These are phyloP conservation scores for Adelphocoris suturalis DNA, from an alignment of 2,888 invertebrate species.

Conservation along the genomic window DNA sequence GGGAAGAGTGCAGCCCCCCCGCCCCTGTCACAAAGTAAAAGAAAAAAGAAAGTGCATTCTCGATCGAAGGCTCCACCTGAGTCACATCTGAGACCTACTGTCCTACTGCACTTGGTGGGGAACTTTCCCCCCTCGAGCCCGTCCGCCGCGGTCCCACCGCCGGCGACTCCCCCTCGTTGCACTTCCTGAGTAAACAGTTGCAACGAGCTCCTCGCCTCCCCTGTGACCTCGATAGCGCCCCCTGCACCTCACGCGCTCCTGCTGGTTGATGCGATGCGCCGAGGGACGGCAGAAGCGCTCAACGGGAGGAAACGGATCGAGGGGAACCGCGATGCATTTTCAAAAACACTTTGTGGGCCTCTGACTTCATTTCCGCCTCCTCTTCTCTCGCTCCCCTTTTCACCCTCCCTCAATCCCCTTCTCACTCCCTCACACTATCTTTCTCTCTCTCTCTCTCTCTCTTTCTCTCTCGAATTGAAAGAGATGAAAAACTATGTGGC, in stretches of 20 bases:
- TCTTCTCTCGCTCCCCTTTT: not conserved
- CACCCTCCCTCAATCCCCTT: too few species aligned
- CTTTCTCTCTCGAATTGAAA: too few species aligned
- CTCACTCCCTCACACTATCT: too few species aligned
- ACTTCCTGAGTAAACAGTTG: not conserved
- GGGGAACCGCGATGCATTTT: too few species aligned
- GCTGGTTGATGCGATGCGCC: not conserved
- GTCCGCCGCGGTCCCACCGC: not conserved
- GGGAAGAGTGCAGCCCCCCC: not conserved
- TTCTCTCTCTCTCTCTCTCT: too few species aligned
- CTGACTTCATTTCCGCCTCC: not conserved
- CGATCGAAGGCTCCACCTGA: constrained; percentile 11
- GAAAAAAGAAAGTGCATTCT: constrained; percentile 66
- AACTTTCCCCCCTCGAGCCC: not conserved
- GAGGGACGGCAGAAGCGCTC: not conserved
- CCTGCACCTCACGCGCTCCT: not conserved
- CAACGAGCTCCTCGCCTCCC: not conserved
- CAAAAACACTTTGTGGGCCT: too few species aligned
- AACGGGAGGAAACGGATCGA: too few species aligned
- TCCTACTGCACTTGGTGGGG: constrained; percentile 48
- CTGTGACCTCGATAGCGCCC: not conserved
- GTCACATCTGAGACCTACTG: constrained; percentile 37
- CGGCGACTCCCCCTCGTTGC: not conserved
- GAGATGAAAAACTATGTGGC: too few species aligned
- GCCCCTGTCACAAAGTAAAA: too few species aligned